Conservation (phyloP, 2,113 vertebrate species). For the Danio rerio region DNA sequence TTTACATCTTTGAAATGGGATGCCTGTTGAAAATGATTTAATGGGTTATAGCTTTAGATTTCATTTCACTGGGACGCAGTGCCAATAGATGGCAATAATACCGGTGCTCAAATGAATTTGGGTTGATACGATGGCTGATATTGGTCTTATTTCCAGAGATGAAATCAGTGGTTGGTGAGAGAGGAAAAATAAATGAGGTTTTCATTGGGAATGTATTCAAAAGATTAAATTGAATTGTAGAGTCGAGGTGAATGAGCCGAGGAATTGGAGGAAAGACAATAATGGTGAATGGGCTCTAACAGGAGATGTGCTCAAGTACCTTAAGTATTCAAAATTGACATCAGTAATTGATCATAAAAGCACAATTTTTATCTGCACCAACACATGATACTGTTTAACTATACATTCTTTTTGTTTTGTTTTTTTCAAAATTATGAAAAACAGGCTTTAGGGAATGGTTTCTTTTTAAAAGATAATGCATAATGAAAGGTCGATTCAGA, state of each 20-base stretch:
- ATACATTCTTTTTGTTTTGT: no score
- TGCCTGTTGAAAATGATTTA: constrained; percentile 1
- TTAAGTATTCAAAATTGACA: background rate
- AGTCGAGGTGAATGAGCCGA: background rate
- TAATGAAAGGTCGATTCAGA: no score
- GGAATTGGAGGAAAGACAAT: background rate
- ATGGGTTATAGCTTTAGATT: constrained; percentile 13
- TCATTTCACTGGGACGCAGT: background rate
- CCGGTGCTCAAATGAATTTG: constrained; percentile 7
- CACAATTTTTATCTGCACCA: background rate
- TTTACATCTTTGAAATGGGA: background rate
- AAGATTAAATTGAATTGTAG: background rate
- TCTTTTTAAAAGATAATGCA: no score
- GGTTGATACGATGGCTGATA: background rate
- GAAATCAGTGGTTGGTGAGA: background rate
- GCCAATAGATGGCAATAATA: constrained; percentile 5
- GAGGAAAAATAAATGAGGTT: constrained; percentile 17
- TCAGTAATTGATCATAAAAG: background rate
- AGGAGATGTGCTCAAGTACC: background rate
- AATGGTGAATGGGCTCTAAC: background rate
- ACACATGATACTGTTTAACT: background rate
- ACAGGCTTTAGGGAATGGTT: no score
- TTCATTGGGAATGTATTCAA: background rate
- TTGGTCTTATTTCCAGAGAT: background rate
- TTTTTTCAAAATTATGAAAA: no score